phyloP scores from a whole-genome alignment of 2,113 vertebrate species.

The Entelurus aequoreus region DNA sequence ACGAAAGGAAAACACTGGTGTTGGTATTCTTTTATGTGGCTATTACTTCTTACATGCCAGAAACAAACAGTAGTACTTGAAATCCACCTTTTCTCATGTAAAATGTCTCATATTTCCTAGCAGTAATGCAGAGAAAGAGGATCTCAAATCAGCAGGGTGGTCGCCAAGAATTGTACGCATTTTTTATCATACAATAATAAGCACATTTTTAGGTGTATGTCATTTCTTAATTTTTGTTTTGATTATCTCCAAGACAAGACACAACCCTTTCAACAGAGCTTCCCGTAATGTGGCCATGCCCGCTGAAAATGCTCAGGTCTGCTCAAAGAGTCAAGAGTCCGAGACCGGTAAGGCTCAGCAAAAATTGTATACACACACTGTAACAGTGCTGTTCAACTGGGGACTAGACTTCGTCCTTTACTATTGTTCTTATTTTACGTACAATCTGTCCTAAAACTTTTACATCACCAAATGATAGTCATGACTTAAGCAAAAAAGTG shows the following conservation, averaged over 20 bases:
- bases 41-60: too few species aligned
- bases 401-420: neutral
- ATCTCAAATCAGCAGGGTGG: conserved; percentile 15
- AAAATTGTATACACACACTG: neutral
- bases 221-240: neutral
- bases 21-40: too few species aligned
- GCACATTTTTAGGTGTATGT: neutral
- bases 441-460: too few species aligned
- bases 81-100: too few species aligned
- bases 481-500: too few species aligned
- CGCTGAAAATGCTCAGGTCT: conserved; percentile 31
- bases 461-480: too few species aligned
- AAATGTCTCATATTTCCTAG: neutral
- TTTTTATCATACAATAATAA: neutral
- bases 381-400: neutral
- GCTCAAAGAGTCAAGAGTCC: conserved; percentile 43
- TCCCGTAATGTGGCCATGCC: conserved; percentile 56
- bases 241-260: conserved; percentile 72
- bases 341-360: conserved; percentile 65
- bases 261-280: conserved; percentile 86
- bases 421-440: too few species aligned
- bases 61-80: too few species aligned
- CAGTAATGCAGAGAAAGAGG: conserved; percentile 50
- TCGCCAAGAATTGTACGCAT: conserved; percentile 60
- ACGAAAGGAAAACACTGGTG: too few species aligned